These are phyloP conservation scores for Nephrotoma flavescens DNA, from an alignment of 2,888 invertebrate species.

Conservation along the genomic window DNA sequence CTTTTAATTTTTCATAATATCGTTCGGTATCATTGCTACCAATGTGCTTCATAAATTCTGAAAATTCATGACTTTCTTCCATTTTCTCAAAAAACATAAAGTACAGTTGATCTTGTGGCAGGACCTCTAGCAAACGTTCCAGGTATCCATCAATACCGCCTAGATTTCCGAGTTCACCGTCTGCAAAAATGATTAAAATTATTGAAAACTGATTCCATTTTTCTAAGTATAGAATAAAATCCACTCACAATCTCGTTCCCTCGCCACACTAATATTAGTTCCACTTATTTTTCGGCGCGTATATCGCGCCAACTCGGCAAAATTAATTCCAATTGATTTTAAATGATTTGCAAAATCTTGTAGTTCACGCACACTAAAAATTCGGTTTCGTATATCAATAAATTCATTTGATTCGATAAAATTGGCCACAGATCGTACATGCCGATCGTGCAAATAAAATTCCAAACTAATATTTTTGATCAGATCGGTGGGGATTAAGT, in stretches of 20 bases:
- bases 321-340: not conserved
- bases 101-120: not conserved
- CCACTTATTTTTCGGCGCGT: not conserved
- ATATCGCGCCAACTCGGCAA: not conserved
- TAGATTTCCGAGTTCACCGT: not conserved
- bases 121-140: not conserved
- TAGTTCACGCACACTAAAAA: not conserved
- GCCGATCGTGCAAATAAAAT: not conserved
- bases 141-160: conserved; percentile 1
- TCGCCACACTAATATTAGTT: not conserved
- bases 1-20: not conserved
- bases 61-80: not conserved
- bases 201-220: not conserved
- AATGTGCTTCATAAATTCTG: not conserved
- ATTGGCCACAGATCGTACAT: not conserved
- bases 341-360: not conserved
- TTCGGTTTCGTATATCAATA: not conserved
- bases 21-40: not conserved
- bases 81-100: conserved; percentile 1
- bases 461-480: not conserved
- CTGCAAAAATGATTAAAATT: not conserved
- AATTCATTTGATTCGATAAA: conserved; percentile 1
- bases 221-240: not conserved
- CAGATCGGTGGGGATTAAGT: not conserved
- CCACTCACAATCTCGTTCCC: not conserved